Evolutionary conservation across 2,888 invertebrate genomes (phyloP).

Genomic region (Lydus trimaculatus): DNA sequence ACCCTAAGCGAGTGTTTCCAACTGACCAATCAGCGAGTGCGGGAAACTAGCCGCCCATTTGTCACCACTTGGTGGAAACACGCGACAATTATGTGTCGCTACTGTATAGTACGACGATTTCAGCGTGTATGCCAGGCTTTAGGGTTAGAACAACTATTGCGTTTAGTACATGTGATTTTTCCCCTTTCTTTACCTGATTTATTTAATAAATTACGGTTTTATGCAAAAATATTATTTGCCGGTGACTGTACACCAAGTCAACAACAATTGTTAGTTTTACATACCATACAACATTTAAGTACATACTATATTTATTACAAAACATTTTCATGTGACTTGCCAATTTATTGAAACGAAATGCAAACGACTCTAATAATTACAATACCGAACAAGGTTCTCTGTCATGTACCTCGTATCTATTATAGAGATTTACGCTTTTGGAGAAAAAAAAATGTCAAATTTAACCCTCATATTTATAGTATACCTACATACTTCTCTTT

Average conservation of each 20-base stretch:
- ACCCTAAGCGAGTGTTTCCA: no score
- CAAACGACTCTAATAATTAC: constrained; percentile 3
- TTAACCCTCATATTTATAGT: background rate
- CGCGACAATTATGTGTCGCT: no score
- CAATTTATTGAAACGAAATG: constrained; percentile 11
- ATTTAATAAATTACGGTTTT: background rate
- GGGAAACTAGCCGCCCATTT: no score
- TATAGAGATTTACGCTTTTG: background rate
- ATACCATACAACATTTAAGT: background rate
- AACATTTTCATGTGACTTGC: constrained; percentile 12
- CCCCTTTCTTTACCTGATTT: background rate
- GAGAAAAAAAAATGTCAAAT: background rate
- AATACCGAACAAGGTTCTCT: background rate
- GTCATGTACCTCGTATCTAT: constrained; percentile 1
- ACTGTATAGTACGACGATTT: no score
- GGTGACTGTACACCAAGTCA: background rate
- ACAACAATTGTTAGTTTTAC: constrained; percentile 3
- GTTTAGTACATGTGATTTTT: background rate
- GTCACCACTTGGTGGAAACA: no score
- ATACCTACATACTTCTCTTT: background rate
- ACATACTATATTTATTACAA: constrained; percentile 10
- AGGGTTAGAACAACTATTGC: background rate
- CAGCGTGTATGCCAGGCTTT: background rate
- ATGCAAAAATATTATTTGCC: background rate
- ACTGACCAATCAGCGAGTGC: no score